Percentiles rank a stretch among this genome's conserved stretches.
Evolutionary conservation across 2,797 vertebrate genomes (phyloP).

Genomic region (Erpetoichthys calabaricus): DNA sequence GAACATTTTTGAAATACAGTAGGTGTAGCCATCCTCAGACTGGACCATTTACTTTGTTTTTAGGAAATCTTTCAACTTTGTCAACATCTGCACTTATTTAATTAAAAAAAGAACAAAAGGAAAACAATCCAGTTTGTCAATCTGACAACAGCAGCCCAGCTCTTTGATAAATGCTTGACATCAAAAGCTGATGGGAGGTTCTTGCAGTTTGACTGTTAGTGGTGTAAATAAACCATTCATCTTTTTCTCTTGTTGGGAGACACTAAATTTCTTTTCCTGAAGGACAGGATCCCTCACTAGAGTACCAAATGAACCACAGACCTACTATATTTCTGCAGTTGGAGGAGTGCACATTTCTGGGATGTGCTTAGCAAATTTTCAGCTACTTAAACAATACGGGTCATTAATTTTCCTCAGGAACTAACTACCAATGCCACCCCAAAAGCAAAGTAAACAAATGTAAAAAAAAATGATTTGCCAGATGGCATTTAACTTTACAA

Average conservation of each 20-base stretch:
- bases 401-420: background rate
- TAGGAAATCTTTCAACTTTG: too few species aligned
- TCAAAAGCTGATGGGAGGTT: constrained; percentile 55
- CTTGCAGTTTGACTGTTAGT: constrained; percentile 55
- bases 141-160: constrained; percentile 46
- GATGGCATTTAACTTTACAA: too few species aligned
- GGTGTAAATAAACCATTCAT: constrained; percentile 70
- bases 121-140: constrained; percentile 23
- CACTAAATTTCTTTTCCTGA: constrained; percentile 36
- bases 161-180: constrained; percentile 60
- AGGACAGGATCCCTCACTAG: constrained; percentile 59
- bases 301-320: constrained; percentile 66
- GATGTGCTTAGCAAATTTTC: background rate
- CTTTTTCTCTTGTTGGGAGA: constrained; percentile 45
- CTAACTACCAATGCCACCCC: background rate
- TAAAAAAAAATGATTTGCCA: too few species aligned
- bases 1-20: too few species aligned
- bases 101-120: too few species aligned
- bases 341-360: too few species aligned
- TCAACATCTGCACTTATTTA: too few species aligned
- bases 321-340: constrained; percentile 23
- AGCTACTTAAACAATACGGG: background rate
- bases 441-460: background rate
- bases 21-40: too few species aligned
- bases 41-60: too few species aligned